These are phyloP conservation scores for Caenorhabditis becei DNA, from an alignment of 2,888 invertebrate species.

Conservation along the genomic window DNA sequence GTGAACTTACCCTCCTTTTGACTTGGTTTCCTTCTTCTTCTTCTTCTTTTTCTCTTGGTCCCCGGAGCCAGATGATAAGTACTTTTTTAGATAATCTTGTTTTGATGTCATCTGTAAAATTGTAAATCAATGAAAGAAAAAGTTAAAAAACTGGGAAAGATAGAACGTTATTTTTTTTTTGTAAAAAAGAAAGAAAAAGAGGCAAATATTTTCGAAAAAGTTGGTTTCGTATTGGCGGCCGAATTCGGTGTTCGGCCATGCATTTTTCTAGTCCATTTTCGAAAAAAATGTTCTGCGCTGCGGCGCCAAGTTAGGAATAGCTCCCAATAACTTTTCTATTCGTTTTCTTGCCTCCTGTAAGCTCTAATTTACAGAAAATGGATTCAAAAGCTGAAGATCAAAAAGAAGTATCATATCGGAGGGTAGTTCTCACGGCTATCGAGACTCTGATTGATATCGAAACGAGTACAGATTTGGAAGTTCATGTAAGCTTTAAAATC, in stretches of 20 bases:
- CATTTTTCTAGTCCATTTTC: conserved; percentile 10
- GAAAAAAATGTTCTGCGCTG: background rate
- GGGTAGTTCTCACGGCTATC: conserved; percentile 36
- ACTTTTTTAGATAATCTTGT: conserved; percentile 68
- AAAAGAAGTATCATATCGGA: conserved; percentile 29
- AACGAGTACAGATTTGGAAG: conserved; percentile 14
- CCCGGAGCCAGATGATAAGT: conserved; percentile 46
- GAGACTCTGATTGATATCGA: conserved; percentile 56
- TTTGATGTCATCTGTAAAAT: conserved; percentile 58
- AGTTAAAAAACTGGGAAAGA: background rate
- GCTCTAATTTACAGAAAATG: conserved; percentile 3
- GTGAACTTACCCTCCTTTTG: conserved; percentile 43
- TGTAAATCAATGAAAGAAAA: conserved; percentile 3
- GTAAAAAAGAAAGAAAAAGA: background rate
- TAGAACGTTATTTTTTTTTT: too few relatives aligned
- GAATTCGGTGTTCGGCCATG: conserved; percentile 11
- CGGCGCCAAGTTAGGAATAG: too few relatives aligned
- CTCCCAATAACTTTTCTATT: background rate
- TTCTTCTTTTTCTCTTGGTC: conserved; percentile 60
- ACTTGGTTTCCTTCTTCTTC: conserved; percentile 59
- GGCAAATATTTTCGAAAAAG: background rate
- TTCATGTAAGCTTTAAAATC: conserved; percentile 12
- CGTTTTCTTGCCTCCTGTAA: background rate
- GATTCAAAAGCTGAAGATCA: conserved; percentile 1
- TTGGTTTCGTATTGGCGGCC: background rate